phyloP scores from a whole-genome alignment of 1,140 invertebrate species.

The Aphis gossypii region DNA sequence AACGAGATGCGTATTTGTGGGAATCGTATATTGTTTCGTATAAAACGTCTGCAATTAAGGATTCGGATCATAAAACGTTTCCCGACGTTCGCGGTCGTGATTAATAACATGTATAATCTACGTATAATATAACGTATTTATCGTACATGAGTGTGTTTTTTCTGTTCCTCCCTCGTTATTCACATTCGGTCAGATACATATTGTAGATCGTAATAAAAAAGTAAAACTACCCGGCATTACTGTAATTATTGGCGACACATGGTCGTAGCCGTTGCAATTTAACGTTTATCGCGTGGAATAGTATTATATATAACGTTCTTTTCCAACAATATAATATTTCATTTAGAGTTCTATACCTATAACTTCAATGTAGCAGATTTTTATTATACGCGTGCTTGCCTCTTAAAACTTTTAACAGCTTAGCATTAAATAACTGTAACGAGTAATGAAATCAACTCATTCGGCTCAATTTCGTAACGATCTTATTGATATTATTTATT shows the following conservation, averaged over 20 bases:
- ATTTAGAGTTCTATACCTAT: not conserved
- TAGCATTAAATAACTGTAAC: not conserved
- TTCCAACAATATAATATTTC: not conserved
- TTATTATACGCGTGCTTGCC: not conserved
- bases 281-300: not conserved
- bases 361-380: not conserved
- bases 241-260: slow-evolving; percentile 19
- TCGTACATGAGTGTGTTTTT: not conserved
- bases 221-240: not conserved
- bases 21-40: not conserved
- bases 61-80: not conserved
- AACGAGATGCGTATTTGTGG: not conserved
- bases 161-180: not conserved
- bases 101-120: not conserved
- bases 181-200: not conserved
- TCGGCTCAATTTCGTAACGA: not conserved
- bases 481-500: not conserved
- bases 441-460: not conserved
- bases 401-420: not conserved
- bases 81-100: not conserved
- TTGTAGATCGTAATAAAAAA: not conserved
- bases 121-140: not conserved
- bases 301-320: not conserved
- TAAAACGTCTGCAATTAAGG: not conserved
- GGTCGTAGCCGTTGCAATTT: not conserved